Evolutionary conservation across 2,888 invertebrate genomes (phyloP), one percentile per base, ranked within the genome.

Genomic region (Myathropa florea): DNA sequence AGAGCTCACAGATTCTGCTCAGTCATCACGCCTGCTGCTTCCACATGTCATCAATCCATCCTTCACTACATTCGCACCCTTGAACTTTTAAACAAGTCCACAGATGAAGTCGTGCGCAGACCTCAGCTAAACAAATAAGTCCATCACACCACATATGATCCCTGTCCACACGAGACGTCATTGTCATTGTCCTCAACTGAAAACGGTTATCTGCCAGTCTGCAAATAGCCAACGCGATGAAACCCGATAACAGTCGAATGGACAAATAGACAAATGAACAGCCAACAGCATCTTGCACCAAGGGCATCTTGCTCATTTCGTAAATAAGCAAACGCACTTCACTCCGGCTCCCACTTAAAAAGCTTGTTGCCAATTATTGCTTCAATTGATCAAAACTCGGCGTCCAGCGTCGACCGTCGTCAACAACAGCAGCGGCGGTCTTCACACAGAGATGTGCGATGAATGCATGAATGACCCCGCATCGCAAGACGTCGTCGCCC

Each of bases 391-490:
- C 36, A 61, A 68, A 53, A 59, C 30, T 6, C 46, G 3, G 18
- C 18, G 18, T 18, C 7, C 33, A 46, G 18, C 33, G 24, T 55
- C 23, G 30, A 33, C 0, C 21, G 28, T n/a, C 36, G 26, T 1
- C 57, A 39, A 7, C 61, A n/a, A 36, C n/a, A 53, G 28, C 24
- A 23, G n/a, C 28, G 67, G 24, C 36, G 18, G 36, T 28, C 21
- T 28, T 68, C 23, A 46, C 55, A 60, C 53, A 64, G 57, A 65
- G 64, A 53, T 80, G 80, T 67, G 72, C 33, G 65, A 7, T 80
- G 80, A 60, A 73, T 80, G 80, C 79, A 80, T 36, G 46, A 46
- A 57, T 57, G 72, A 72, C 80, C 67, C 59, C 12, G 57, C 23
- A 65, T 14, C 46, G 53, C 64, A 72, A 60, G 33, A 70, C 57